Percentiles rank a stretch among this genome's conserved stretches.
Conservation (phyloP, 2,113 vertebrate genomes). For the Platanista minor region DNA sequence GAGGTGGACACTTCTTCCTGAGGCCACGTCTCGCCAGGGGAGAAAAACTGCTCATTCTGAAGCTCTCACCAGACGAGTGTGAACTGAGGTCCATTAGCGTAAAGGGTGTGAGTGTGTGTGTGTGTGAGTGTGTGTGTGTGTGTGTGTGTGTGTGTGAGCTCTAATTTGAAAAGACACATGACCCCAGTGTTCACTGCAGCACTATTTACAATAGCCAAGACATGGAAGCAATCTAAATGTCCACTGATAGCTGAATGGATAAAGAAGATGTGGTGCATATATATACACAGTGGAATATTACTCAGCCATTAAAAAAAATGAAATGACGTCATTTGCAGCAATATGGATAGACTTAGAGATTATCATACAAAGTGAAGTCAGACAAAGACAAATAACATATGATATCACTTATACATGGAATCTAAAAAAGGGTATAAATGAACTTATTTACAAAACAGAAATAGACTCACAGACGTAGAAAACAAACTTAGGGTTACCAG, state of each 20-base stretch:
- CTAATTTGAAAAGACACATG: background rate
- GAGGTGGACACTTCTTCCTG: fast-evolving
- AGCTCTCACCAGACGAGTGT: background rate
- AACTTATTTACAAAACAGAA: background rate
- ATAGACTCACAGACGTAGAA: background rate
- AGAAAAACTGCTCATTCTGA: background rate
- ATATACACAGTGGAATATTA: background rate
- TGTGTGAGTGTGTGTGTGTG: no score
- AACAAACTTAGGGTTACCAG: background rate
- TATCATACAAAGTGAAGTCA: background rate
- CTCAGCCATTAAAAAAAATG: background rate
- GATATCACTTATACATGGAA: background rate
- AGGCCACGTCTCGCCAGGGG: background rate
- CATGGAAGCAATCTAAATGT: background rate
- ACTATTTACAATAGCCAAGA: background rate
- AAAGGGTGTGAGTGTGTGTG: fast-evolving
- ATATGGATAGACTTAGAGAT: background rate
- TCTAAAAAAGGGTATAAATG: background rate
- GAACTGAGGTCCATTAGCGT: fast-evolving
- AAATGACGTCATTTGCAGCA: background rate
- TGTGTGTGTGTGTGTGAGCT: no score
- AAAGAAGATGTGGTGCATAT: background rate
- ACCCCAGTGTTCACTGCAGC: background rate
- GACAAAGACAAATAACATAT: background rate
- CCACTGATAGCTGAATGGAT: background rate